A percentile compares a stretch with the other conserved stretches of the same genome.
Evolutionary conservation across 2,888 invertebrate genomes (phyloP).

Genomic region (Callyntrura sp.): DNA sequence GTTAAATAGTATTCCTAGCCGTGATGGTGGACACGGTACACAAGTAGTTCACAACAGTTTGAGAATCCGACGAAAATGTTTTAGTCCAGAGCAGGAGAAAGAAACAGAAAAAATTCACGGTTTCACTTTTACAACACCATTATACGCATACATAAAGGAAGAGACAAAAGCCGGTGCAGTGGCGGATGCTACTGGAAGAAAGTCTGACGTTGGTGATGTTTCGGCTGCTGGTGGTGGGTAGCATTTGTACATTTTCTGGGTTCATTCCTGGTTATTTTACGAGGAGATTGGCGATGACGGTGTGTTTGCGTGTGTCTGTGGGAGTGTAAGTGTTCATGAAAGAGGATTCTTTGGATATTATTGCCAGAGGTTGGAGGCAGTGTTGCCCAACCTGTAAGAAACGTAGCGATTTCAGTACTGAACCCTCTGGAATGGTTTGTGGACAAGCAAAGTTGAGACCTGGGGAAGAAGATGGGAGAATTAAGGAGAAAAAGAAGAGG

Average conservation of each 20-base stretch:
- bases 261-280: constrained; percentile 48
- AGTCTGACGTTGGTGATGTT: constrained; percentile 12
- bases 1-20: constrained; percentile 6
- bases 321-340: constrained; percentile 55
- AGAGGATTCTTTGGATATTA: constrained; percentile 24
- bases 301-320: constrained; percentile 17
- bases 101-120: constrained; percentile 57
- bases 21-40: background rate
- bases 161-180: constrained; percentile 64
- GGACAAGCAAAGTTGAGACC: constrained; percentile 52
- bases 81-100: constrained; percentile 16
- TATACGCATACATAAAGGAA: constrained; percentile 64
- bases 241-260: constrained; percentile 25
- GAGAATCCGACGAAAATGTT: constrained; percentile 38
- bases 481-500: background rate
- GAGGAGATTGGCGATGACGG: constrained; percentile 4
- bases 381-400: constrained; percentile 68
- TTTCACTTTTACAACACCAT: constrained; percentile 68
- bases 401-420: constrained; percentile 69
- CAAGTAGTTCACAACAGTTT: background rate
- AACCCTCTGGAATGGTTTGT: constrained; percentile 48
- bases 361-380: constrained; percentile 24
- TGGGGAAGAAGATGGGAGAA: background rate
- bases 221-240: constrained; percentile 7
- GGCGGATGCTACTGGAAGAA: background rate